These are phyloP conservation scores for Paramormyrops kingsleyae DNA, from an alignment of 2,113 vertebrate genomes.

Conservation along the genomic window DNA sequence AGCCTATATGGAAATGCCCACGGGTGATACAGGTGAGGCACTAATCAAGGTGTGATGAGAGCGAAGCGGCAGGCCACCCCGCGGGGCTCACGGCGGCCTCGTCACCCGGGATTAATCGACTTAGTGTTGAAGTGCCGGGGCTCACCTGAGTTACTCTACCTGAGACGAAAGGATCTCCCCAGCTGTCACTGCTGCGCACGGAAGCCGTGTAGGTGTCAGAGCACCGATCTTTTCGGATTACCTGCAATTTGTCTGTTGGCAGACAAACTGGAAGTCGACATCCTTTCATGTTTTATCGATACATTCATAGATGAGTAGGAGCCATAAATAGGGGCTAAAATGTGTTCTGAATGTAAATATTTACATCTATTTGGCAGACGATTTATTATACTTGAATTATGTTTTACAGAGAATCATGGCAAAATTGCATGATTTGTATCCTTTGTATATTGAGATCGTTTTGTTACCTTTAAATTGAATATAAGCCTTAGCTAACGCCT, in stretches of 20 bases:
- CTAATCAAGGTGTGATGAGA: neutral
- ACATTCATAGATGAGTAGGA: conserved; percentile 11
- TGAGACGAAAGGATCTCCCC: neutral
- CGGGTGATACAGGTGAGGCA: neutral
- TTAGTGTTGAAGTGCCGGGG: conserved; percentile 29
- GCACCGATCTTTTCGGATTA: conserved; percentile 41
- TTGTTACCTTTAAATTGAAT: neutral
- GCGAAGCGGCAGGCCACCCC: neutral
- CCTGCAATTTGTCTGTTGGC: conserved; percentile 51
- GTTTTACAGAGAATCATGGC: neutral
- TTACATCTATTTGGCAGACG: neutral
- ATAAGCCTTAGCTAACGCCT: neutral
- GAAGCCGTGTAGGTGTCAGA: conserved; percentile 45
- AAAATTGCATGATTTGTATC: neutral
- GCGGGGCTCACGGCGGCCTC: conserved; percentile 29
- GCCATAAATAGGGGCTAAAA: neutral
- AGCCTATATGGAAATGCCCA: conserved; percentile 1
- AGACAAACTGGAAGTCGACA: conserved; percentile 34
- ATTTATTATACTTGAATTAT: neutral
- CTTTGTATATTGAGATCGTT: neutral
- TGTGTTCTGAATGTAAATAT: neutral
- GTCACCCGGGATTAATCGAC: conserved; percentile 45
- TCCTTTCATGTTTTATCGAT: conserved; percentile 33
- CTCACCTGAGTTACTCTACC: conserved; percentile 26
- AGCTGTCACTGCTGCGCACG: conserved; percentile 35